Conservation (phyloP, 2,797 vertebrate genomes). For the Mus minutoides region DNA sequence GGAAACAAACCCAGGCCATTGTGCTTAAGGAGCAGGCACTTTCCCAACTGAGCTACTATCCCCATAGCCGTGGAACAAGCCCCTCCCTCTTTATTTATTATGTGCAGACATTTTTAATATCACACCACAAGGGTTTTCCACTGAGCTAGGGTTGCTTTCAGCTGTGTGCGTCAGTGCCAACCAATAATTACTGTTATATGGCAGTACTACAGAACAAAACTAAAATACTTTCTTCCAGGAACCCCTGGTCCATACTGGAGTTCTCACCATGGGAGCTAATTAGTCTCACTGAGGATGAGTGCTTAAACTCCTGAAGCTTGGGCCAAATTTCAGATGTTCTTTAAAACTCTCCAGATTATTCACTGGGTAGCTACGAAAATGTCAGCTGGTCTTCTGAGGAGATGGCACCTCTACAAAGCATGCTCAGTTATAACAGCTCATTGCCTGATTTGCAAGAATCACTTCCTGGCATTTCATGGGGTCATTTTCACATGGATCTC, state of each 20-base stretch:
- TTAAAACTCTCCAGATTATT: background rate
- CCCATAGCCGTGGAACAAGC: background rate
- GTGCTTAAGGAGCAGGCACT: background rate
- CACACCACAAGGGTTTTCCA: background rate
- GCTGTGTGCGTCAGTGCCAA: background rate
- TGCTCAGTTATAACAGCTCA: background rate
- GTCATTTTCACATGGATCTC: background rate
- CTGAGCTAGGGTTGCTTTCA: background rate
- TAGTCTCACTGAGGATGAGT: background rate
- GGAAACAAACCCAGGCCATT: background rate
- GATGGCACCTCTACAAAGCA: background rate
- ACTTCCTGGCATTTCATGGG: background rate
- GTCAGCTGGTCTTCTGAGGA: background rate
- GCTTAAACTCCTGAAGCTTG: background rate
- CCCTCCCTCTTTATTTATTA: too few species aligned
- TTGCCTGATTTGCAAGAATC: background rate
- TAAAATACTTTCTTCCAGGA: background rate
- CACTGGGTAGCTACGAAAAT: background rate
- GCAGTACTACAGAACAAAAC: background rate
- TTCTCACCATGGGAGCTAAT: background rate
- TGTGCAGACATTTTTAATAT: background rate
- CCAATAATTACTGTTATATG: background rate
- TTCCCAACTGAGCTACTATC: background rate
- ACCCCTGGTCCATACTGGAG: background rate
- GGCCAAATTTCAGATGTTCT: background rate